Evolutionary conservation across 2,113 vertebrate genomes (phyloP), one percentile per base, ranked within the genome.

Genomic region (Zosterops pallidus): DNA sequence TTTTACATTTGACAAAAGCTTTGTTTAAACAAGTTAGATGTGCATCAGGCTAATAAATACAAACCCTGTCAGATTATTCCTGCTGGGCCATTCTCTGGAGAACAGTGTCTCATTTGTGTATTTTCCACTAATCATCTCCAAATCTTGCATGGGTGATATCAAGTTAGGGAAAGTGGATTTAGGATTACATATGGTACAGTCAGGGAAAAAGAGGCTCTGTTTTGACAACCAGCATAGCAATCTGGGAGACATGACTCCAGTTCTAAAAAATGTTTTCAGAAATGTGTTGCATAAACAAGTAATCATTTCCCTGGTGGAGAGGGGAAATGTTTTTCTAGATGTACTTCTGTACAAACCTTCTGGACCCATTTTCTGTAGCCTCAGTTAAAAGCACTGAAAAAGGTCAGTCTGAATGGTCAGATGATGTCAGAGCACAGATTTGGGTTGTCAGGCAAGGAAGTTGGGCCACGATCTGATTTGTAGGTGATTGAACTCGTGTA

Each of bases 261-360:
- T 64, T 75, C 88, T 93, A 71, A 97, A 95, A 97, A 97, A 97
- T 97, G 96, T 95, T 96, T 97, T 88, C 86, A 95, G 90, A 93
- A 95, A 93, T 94, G 94, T 90, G 92, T 96, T 97, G 92, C 93
- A 96, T 88, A 97, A 97, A 97, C 95, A 95, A 97, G 85, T 93
- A 79, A 94, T 96, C 81, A 93, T 96, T 95, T 95, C 92, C 93
- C 94, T 90, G 25, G 79, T 53, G 76, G 88, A 86, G 82, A 83
- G 49, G 85, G 57, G 53, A 72, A 39, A 63, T 96, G 87, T 95
- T 97, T 93, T 96, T 83, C 85, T 95, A 77, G 83, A 94, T 93
- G 88, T 70, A 62, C 55, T 90, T 72, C 47, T 86, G 59, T 15
- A 16, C 29, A 28, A 70, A 77, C 15, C 42, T 1, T 13, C 76